These are phyloP conservation scores for Trochalopteron elliotii DNA, from an alignment of 2,113 vertebrate species.

Conservation along the genomic window DNA sequence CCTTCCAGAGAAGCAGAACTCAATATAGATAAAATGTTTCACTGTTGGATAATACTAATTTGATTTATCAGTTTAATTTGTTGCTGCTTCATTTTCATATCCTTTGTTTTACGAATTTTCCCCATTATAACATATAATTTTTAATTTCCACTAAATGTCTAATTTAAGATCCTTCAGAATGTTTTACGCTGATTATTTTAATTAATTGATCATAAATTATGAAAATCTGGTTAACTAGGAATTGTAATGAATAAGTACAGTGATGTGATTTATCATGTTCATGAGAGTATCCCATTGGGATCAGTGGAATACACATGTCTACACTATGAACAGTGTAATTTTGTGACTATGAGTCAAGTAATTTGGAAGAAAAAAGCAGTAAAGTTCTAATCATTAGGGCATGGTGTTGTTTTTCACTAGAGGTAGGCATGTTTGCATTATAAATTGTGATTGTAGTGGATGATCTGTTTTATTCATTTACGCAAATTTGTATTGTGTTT, in stretches of 20 bases:
- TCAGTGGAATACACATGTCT: neutral
- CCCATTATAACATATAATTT: rapidly evolving
- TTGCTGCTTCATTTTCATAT: neutral
- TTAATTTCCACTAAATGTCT: neutral
- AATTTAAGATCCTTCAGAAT: neutral
- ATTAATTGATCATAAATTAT: neutral
- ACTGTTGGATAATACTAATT: neutral
- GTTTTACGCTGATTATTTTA: neutral
- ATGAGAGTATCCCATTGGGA: neutral
- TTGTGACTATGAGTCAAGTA: neutral
- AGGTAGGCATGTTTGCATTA: neutral
- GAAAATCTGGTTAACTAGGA: neutral
- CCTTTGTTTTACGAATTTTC: neutral
- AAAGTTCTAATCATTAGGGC: neutral
- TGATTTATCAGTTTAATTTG: slow-evolving; percentile 10
- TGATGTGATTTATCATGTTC: neutral
- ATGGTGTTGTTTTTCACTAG: neutral
- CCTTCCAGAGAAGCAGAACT: neutral
- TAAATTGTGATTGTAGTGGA: neutral
- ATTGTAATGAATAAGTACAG: neutral
- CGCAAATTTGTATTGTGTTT: neutral
- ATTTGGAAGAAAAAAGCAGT: neutral
- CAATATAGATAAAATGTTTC: neutral
- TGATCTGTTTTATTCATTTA: neutral
- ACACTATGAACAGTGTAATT: neutral